Conservation (phyloP, 1,140 invertebrate genomes). For the Zaprionus capensis region DNA sequence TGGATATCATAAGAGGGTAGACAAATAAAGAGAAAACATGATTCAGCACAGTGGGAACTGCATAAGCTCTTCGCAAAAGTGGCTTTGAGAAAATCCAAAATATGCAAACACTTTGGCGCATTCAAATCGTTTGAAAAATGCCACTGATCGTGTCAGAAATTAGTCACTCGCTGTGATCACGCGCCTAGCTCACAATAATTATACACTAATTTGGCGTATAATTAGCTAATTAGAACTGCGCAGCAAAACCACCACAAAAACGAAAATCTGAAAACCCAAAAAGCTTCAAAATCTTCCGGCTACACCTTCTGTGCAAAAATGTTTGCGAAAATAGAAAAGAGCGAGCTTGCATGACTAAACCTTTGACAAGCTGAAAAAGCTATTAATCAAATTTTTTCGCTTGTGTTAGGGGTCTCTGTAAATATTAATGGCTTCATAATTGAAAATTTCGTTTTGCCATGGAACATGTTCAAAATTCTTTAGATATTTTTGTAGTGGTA, state of each 20-base stretch:
- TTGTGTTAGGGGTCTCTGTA: slow-evolving; percentile 65
- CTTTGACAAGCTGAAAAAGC: slow-evolving; percentile 71
- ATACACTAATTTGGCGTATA: slow-evolving; percentile 81
- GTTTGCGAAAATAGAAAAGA: slow-evolving; percentile 79
- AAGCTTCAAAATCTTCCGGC: slow-evolving; percentile 71
- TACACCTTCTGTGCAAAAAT: slow-evolving; percentile 80
- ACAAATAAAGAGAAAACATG: slow-evolving; percentile 16
- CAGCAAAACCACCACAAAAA: slow-evolving; percentile 53
- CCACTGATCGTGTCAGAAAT: slow-evolving; percentile 22
- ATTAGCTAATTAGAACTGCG: slow-evolving; percentile 83
- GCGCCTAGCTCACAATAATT: slow-evolving; percentile 73
- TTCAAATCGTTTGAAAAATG: not conserved
- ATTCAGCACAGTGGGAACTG: not conserved
- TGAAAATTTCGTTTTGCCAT: slow-evolving; percentile 69
- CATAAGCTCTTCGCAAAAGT: slow-evolving; percentile 6
- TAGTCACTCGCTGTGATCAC: slow-evolving; percentile 60
- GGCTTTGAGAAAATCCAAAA: not conserved
- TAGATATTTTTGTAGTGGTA: not conserved
- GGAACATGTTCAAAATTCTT: slow-evolving; percentile 26
- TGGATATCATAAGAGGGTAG: not conserved
- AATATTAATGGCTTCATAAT: slow-evolving; percentile 81
- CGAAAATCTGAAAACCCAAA: slow-evolving; percentile 45
- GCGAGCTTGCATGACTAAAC: slow-evolving; percentile 62
- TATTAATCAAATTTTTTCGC: slow-evolving; percentile 71
- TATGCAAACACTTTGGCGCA: not conserved